These are phyloP conservation scores for Hirtodrosophila cameraria DNA, from an alignment of 2,888 invertebrate species.

Conservation along the genomic window DNA sequence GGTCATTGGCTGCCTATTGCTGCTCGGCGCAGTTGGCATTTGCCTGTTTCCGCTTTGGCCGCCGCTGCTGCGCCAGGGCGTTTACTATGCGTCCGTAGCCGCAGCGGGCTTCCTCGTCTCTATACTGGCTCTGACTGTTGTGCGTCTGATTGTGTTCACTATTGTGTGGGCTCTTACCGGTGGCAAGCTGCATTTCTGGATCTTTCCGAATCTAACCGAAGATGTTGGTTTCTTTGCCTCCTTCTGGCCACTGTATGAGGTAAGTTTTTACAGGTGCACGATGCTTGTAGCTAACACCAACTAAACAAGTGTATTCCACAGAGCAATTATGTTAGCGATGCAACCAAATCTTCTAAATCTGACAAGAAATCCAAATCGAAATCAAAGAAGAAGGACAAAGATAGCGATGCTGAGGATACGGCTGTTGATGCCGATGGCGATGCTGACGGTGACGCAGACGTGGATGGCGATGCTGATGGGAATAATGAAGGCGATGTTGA, in stretches of 20 bases:
- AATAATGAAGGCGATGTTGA: constrained; percentile 87
- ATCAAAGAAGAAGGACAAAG: constrained; percentile 88
- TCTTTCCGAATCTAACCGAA: constrained; percentile 99
- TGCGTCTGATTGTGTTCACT: constrained; percentile 96
- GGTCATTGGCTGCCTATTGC: constrained; percentile 94
- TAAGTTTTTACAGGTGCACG: too few relatives aligned
- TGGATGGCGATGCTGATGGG: constrained; percentile 88
- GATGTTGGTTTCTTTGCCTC: constrained; percentile 99
- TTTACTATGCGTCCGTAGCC: constrained; percentile 97
- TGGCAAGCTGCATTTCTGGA: constrained; percentile 97
- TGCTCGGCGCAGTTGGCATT: constrained; percentile 96
- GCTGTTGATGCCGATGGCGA: constrained; percentile 84
- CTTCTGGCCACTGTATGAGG: constrained; percentile 98
- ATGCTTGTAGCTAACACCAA: too few relatives aligned
- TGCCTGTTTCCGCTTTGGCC: constrained; percentile 99
- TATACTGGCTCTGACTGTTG: constrained; percentile 94
- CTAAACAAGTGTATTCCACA: constrained; percentile 24
- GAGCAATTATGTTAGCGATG: constrained; percentile 91
- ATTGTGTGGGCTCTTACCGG: constrained; percentile 94
- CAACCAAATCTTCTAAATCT: constrained; percentile 84
- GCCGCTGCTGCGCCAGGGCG: constrained; percentile 94
- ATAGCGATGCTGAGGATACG: constrained; percentile 89
- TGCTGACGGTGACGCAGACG: constrained; percentile 86
- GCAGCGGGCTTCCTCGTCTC: constrained; percentile 97
- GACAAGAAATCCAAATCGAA: constrained; percentile 86